Percentiles rank a stretch among this genome's conserved stretches.
Evolutionary conservation across 2,888 invertebrate genomes (phyloP).

Genomic region (Pelosia muscerda): DNA sequence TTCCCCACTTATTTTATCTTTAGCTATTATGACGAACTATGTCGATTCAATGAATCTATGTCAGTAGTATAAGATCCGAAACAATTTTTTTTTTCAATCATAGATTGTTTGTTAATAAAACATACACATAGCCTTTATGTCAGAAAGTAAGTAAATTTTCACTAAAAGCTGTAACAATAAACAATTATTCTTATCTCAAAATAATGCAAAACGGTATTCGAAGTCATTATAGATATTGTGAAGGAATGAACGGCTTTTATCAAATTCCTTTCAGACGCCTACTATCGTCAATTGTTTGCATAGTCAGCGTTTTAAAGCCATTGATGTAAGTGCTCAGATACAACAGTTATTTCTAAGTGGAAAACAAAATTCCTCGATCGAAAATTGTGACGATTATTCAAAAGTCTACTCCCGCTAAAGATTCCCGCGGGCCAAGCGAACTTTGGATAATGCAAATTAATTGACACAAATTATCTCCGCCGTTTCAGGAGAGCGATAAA

Average conservation of each 20-base stretch:
- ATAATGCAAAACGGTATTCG: not conserved
- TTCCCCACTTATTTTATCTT: too few relatives aligned
- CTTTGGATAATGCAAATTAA: not conserved
- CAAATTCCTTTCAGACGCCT: conserved; percentile 3
- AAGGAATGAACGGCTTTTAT: not conserved
- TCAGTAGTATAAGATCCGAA: too few relatives aligned
- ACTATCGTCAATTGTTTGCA: not conserved
- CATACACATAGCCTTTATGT: not conserved
- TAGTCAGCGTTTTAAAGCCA: not conserved
- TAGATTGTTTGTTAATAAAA: too few relatives aligned
- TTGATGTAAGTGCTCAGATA: conserved; percentile 1
- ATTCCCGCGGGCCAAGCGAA: not conserved
- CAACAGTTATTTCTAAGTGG: not conserved
- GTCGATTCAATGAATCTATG: too few relatives aligned
- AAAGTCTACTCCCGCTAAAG: not conserved
- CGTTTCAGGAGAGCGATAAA: not conserved
- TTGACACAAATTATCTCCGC: not conserved
- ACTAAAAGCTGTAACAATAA: conserved; percentile 1
- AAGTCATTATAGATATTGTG: not conserved
- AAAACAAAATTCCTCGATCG: not conserved
- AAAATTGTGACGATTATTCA: not conserved
- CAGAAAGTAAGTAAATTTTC: not conserved
- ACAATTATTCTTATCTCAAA: not conserved
- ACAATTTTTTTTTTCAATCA: too few relatives aligned
- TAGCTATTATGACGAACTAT: too few relatives aligned